Percentiles rank a stretch among this genome's conserved stretches.
Conservation (phyloP, 2,797 vertebrate species). For the Dermochelys coriacea region DNA sequence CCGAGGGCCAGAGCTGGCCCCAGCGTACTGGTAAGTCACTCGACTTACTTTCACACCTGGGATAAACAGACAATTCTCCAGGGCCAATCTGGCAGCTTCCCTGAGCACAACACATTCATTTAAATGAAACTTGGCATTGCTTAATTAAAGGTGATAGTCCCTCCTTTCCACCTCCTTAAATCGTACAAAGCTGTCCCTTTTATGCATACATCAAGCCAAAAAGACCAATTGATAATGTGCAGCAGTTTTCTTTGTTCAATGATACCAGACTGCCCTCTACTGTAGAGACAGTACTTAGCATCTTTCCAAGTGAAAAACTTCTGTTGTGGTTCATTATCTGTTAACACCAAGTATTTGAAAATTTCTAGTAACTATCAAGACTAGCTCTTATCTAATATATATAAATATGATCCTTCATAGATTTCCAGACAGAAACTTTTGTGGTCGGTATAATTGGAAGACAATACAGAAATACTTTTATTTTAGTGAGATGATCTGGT, state of each 20-base stretch:
- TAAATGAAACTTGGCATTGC: neutral
- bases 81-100: neutral
- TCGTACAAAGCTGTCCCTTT: neutral
- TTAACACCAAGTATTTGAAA: neutral
- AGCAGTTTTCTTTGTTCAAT: accelerated
- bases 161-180: neutral
- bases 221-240: accelerated
- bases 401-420: neutral
- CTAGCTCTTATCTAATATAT: accelerated
- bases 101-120: accelerated
- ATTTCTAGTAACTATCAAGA: accelerated
- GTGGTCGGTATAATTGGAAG: neutral
- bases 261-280: constrained; percentile 57
- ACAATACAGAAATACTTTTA: neutral
- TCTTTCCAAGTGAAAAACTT: accelerated
- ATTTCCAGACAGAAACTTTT: neutral
- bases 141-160: neutral
- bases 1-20: no score
- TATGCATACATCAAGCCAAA: accelerated
- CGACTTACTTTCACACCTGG: no score
- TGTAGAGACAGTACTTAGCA: constrained; percentile 2
- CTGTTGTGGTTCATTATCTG: accelerated
- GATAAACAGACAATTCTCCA: neutral
- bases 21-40: no score
- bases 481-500: neutral